A percentile compares a stretch with the other conserved stretches of the same genome.
Conservation (phyloP, 2,797 vertebrate genomes). For the Echeneis naucrates region DNA sequence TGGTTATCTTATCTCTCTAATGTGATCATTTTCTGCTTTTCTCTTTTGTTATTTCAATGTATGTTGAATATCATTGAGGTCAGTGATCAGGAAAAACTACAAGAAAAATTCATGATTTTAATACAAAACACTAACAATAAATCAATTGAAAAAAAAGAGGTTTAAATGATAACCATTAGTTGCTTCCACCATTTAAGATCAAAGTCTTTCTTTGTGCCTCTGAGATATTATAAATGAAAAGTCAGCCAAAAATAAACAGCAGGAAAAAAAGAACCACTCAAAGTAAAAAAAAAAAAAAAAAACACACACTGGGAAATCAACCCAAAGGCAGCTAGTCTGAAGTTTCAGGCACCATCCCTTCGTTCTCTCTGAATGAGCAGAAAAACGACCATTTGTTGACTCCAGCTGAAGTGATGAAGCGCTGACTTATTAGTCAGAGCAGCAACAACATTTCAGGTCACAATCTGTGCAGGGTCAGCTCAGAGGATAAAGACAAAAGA, state of each 20-base stretch:
- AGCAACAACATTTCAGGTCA: constrained; percentile 53
- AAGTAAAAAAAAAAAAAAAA: constrained; percentile 19
- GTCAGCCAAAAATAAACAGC: constrained; percentile 26
- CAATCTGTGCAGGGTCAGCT: constrained; percentile 62
- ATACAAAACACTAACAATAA: not conserved
- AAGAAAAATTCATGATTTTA: not conserved
- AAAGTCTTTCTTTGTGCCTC: constrained; percentile 13
- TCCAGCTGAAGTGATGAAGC: constrained; percentile 26
- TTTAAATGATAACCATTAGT: not conserved
- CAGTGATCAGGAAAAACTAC: not conserved
- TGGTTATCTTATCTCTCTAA: not conserved
- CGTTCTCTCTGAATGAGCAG: constrained; percentile 22
- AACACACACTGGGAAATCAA: constrained; percentile 41
- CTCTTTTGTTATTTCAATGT: not conserved
- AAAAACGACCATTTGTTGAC: constrained; percentile 24
- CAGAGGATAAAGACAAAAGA: constrained; percentile 39
- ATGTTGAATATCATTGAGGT: not conserved
- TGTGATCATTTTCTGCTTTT: not conserved
- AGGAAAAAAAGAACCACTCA: constrained; percentile 25
- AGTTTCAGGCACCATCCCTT: constrained; percentile 22
- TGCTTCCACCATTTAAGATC: not conserved
- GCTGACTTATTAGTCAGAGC: constrained; percentile 31
- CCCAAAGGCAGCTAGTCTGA: constrained; percentile 43
- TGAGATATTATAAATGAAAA: constrained; percentile 35
- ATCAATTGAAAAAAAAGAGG: not conserved